Conservation (phyloP, 2,113 vertebrate species). For the Plestiodon gilberti region DNA sequence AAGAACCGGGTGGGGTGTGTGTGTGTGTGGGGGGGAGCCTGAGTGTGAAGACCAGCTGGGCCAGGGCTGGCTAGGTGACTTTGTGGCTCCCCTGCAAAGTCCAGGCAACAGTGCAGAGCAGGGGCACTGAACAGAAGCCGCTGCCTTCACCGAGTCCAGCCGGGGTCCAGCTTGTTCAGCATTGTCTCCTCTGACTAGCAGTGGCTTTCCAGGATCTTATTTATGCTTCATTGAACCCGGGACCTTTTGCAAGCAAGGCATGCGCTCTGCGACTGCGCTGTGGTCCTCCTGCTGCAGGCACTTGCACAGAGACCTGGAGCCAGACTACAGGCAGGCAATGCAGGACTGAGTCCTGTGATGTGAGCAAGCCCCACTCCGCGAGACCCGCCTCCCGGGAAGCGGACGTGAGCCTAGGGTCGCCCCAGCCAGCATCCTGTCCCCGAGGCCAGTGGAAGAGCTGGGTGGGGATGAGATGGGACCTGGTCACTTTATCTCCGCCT, state of each 20-base stretch:
- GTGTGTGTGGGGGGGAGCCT: background rate
- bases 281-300: background rate
- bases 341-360: background rate
- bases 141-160: too few relatives aligned
- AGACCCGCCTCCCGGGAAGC: background rate
- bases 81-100: rapidly evolving
- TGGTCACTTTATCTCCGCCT: background rate
- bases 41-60: too few relatives aligned
- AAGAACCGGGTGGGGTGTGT: background rate
- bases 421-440: background rate
- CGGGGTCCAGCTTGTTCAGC: background rate
- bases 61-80: background rate
- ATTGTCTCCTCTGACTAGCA: background rate
- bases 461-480: background rate
- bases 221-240: background rate
- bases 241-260: too few relatives aligned
- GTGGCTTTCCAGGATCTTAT: background rate
- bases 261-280: background rate
- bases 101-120: background rate
- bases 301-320: background rate
- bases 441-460: background rate
- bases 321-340: background rate
- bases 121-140: too few relatives aligned
- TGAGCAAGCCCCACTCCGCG: background rate
- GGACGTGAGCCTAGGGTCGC: too few relatives aligned